These are phyloP conservation scores for Caenorhabditis angaria DNA, from an alignment of 2,888 invertebrate species.

Conservation along the genomic window DNA sequence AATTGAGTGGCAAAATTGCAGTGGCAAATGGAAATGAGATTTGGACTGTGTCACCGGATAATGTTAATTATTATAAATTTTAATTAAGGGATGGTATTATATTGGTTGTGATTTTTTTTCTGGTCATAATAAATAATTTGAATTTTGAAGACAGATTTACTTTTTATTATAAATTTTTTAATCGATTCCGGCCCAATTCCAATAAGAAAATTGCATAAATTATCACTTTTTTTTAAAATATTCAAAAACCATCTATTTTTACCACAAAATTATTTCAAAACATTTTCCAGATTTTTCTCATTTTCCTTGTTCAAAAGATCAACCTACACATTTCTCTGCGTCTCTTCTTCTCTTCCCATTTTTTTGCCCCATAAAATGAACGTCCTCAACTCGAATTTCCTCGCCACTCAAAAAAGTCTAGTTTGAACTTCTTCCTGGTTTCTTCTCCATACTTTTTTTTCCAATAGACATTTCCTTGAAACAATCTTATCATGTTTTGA, in stretches of 20 bases:
- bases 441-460: too few species aligned
- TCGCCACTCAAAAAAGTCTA: too few species aligned
- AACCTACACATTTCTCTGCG: too few species aligned
- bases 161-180: not conserved
- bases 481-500: not conserved
- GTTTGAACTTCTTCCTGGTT: too few species aligned
- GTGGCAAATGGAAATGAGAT: constrained; percentile 3
- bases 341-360: too few species aligned
- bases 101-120: not conserved
- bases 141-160: not conserved
- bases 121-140: not conserved
- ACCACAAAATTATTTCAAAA: constrained; percentile 1
- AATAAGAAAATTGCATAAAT: not conserved
- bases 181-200: not conserved
- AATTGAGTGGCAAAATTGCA: constrained; percentile 4
- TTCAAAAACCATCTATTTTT: not conserved
- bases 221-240: not conserved
- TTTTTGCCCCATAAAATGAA: too few species aligned
- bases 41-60: not conserved
- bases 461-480: too few species aligned
- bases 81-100: not conserved
- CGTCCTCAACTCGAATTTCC: too few species aligned
- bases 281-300: not conserved
- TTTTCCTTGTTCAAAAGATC: not conserved
- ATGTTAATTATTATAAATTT: not conserved